A percentile compares a stretch with the other conserved stretches of the same genome.
Conservation (phyloP, 2,888 invertebrate species). For the Apoda limacodes region DNA sequence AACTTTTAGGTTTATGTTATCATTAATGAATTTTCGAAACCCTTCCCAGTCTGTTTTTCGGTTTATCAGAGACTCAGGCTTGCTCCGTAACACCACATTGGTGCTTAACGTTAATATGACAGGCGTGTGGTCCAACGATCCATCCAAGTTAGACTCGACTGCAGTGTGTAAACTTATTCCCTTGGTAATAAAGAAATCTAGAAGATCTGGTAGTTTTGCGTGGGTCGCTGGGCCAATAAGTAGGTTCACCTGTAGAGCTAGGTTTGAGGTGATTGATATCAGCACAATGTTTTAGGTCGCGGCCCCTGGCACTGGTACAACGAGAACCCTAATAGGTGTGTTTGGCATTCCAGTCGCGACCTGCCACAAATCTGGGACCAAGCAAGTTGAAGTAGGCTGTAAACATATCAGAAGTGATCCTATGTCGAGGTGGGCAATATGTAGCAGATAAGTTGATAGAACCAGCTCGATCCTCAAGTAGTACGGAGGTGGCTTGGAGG, state of each 20-base stretch:
- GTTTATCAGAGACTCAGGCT: constrained; percentile 7
- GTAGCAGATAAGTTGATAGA: constrained; percentile 5
- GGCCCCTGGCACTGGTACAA: constrained; percentile 15
- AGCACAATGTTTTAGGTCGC: constrained; percentile 15
- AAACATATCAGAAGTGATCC: constrained; percentile 4
- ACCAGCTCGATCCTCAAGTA: neutral
- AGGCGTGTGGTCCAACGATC: constrained; percentile 19
- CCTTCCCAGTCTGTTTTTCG: constrained; percentile 16
- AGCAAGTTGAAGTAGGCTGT: constrained; percentile 4
- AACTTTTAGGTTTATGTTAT: too few species aligned
- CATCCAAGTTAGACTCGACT: constrained; percentile 16
- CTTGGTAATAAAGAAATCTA: constrained; percentile 3
- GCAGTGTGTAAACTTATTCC: constrained; percentile 6
- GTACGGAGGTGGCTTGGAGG: constrained; percentile 5
- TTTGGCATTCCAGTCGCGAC: constrained; percentile 17
- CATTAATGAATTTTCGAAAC: constrained; percentile 13
- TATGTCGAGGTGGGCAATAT: constrained; percentile 11
- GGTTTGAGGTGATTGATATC: constrained; percentile 9
- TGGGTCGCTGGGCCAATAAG: constrained; percentile 20
- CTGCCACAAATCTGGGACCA: constrained; percentile 11
- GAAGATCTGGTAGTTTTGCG: constrained; percentile 16
- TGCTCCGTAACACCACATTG: constrained; percentile 1
- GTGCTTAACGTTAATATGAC: constrained; percentile 17
- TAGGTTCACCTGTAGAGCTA: constrained; percentile 18
- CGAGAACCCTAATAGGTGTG: constrained; percentile 13